A percentile compares a stretch with the other conserved stretches of the same genome.
Conservation (phyloP, 1,140 invertebrate species). For the Drosophila bipectinata region DNA sequence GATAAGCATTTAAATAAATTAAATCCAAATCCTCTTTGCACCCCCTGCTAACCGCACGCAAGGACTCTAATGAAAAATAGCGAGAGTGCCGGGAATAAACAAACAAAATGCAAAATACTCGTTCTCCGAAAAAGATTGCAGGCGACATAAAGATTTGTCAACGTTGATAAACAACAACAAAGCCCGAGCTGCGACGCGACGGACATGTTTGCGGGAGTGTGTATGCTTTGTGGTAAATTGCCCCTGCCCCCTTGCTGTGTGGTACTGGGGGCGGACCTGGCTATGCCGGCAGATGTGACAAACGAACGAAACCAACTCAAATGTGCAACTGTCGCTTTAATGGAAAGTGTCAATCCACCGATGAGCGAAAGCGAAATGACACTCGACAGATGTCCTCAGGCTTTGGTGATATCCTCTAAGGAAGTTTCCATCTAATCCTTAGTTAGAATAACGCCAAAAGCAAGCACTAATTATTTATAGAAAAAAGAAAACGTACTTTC, state of each 20-base stretch:
- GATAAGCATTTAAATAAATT: conserved; percentile 83
- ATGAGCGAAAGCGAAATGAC: conserved; percentile 20
- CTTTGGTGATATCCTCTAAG: not conserved
- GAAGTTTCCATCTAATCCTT: too few relatives aligned
- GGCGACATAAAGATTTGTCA: conserved; percentile 79
- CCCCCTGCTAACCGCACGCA: conserved; percentile 54
- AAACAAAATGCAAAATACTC: conserved; percentile 32
- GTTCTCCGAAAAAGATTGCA: conserved; percentile 43
- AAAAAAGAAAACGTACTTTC: not conserved
- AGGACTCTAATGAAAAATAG: conserved; percentile 77
- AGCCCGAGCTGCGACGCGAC: conserved; percentile 47
- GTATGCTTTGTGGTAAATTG: conserved; percentile 50
- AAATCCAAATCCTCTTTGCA: conserved; percentile 64
- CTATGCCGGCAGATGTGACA: conserved; percentile 17
- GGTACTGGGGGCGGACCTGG: not conserved
- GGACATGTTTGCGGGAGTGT: conserved; percentile 5
- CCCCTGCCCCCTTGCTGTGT: conserved; percentile 11
- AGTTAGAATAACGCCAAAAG: too few relatives aligned
- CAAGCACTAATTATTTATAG: not conserved
- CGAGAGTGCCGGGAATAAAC: conserved; percentile 62
- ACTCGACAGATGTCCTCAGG: not conserved
- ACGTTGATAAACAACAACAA: conserved; percentile 77
- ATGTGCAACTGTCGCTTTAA: conserved; percentile 72
- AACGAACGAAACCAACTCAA: conserved; percentile 63
- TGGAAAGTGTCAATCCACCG: conserved; percentile 61